Evolutionary conservation across 1,140 invertebrate genomes (phyloP).

Genomic region (Drosophila truncata): DNA sequence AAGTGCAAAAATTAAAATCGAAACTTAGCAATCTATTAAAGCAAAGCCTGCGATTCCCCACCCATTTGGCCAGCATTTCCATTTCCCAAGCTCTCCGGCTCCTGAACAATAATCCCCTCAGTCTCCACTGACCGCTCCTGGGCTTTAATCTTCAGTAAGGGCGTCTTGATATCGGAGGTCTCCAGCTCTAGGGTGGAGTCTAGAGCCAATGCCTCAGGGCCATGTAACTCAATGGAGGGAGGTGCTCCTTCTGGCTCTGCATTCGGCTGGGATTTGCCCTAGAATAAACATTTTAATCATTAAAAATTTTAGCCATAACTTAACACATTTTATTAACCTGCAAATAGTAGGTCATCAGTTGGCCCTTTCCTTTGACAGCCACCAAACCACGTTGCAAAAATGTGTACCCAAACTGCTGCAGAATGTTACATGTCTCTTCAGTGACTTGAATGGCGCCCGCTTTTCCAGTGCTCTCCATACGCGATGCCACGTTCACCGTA

Average conservation of each 20-base stretch:
- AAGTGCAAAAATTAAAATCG: constrained; percentile 9
- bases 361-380: constrained; percentile 97
- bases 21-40: constrained; percentile 53
- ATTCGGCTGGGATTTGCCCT: constrained; percentile 63
- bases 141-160: constrained; percentile 62
- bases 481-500: constrained; percentile 97
- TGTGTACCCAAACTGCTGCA: constrained; percentile 94
- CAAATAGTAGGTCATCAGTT: constrained; percentile 97
- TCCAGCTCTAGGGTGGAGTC: constrained; percentile 62
- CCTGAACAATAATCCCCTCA: constrained; percentile 18
- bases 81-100: constrained; percentile 44
- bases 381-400: constrained; percentile 97
- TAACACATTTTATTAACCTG: constrained; percentile 85
- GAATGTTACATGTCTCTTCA: constrained; percentile 94
- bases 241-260: constrained; percentile 21
- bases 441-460: constrained; percentile 98
- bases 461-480: constrained; percentile 99
- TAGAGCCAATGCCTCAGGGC: constrained; percentile 15
- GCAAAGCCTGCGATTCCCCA: constrained; percentile 64
- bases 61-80: constrained; percentile 44
- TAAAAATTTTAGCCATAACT: not conserved
- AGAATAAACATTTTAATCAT: too few species aligned
- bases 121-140: constrained; percentile 41
- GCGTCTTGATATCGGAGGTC: constrained; percentile 69
- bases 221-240: constrained; percentile 33